Base-by-base conservation (phyloP, 1,140 invertebrate genomes). In the Nylanderia fulva region DNA sequence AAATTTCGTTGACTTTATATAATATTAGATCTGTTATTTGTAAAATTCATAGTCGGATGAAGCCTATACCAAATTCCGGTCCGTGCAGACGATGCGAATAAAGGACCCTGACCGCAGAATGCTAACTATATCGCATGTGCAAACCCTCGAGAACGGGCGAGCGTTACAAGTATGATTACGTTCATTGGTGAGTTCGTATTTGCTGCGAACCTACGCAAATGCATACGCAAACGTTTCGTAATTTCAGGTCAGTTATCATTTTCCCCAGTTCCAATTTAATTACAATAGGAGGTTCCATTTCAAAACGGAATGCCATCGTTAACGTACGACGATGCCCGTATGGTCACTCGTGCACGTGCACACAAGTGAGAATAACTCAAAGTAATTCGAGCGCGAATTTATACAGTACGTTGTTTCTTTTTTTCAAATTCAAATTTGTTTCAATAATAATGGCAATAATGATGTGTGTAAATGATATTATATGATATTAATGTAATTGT, bases 191-290 rank as follows among this genome's bases (percentile, higher is more conserved):
- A 79, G 72, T 91, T 82, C 83, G 69, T 93, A 90, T 93, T 93
- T 93, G 91, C 61, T 88, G 80, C 82, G 88, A 84, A 89, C 88
- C 88, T 88, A 89, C 87, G 91, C 85, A 92, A 93, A 93, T 90
- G 90, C 88, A 85, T 90, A 90, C 86, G 89, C 85, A 91, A 93
- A 92, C 87, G 86, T 89, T 91, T 84, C 83, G 87, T 90, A 90
- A 93, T 93, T 94, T 93, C 91, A 90, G 91, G 86, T 91, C 92
- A 91, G 91, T 93, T 92, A 94, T 93, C 90, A 89, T 93, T 92
- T 93, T 87, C 91, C 86, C 68, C 85, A 86, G 80, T 89, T 84
- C 52, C 63, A 89, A 89, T 91, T 90, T 91, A 90, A 92, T 92
- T 91, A 85, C 89, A 64, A 68, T 80, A 60, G 68, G 48, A 60